phyloP scores from a whole-genome alignment of 2,888 invertebrate species.

The Hyles lineata region DNA sequence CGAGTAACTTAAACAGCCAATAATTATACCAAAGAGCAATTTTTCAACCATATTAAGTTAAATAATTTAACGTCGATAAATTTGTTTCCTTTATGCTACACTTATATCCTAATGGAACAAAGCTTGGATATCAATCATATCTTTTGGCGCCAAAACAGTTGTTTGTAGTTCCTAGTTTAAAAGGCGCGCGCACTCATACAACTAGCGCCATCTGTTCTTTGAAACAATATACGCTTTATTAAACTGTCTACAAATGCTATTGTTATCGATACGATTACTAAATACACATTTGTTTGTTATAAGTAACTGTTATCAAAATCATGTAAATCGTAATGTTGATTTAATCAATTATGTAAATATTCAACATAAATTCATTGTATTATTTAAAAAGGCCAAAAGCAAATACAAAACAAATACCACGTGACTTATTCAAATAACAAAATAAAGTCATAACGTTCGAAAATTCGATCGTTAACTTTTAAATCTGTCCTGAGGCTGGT shows the following conservation, averaged over 20 bases:
- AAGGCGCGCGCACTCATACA: not conserved
- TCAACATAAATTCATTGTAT: not conserved
- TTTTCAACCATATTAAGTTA: no score
- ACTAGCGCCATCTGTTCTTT: constrained; percentile 15
- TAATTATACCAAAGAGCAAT: no score
- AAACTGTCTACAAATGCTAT: not conserved
- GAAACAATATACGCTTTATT: not conserved
- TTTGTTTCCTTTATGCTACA: not conserved
- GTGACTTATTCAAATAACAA: constrained; percentile 46
- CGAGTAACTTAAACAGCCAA: no score
- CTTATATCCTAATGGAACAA: not conserved
- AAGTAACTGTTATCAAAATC: no score
- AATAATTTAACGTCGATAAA: not conserved
- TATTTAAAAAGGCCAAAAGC: not conserved
- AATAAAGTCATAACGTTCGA: constrained; percentile 62
- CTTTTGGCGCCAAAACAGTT: constrained; percentile 23
- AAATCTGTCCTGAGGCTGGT: constrained; percentile 79
- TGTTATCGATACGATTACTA: not conserved
- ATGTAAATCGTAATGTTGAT: no score
- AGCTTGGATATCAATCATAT: not conserved
- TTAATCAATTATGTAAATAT: not conserved
- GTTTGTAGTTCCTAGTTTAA: not conserved
- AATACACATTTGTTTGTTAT: not conserved
- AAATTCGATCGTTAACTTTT: constrained; percentile 77
- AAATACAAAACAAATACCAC: not conserved